phyloP scores from a whole-genome alignment of 2,888 invertebrate genomes.

The Nephrotoma appendiculata region DNA sequence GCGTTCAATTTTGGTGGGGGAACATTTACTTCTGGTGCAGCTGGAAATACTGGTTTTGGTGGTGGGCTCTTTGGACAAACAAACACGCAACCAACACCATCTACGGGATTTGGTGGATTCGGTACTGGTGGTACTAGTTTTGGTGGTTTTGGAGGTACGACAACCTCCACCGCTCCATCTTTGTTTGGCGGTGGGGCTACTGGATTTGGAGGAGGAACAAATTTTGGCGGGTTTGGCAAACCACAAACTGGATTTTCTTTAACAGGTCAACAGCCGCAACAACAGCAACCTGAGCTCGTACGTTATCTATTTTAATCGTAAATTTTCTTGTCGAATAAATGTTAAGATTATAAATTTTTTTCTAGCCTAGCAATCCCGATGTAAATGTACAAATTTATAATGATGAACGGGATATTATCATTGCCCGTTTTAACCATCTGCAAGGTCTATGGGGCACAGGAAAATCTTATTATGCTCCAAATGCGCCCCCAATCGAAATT shows the following conservation, averaged over 20 bases:
- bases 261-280: conserved; percentile 33
- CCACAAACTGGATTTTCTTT: conserved; percentile 5
- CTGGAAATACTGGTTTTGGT: conserved; percentile 14
- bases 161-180: conserved; percentile 29
- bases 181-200: conserved; percentile 18
- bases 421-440: conserved; percentile 90
- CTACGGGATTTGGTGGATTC: conserved; percentile 2
- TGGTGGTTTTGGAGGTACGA: conserved; percentile 36
- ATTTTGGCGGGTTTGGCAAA: conserved; percentile 20
- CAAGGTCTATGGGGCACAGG: conserved; percentile 49
- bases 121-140: conserved; percentile 25
- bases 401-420: conserved; percentile 85
- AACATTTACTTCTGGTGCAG: conserved; percentile 22
- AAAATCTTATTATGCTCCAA: conserved; percentile 63
- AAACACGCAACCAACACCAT: conserved; percentile 13
- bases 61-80: conserved; percentile 27
- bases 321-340: conserved; percentile 8
- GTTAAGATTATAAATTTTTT: conserved; percentile 29
- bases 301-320: neutral
- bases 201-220: conserved; percentile 19
- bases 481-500: conserved; percentile 65
- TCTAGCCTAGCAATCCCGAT: conserved; percentile 38
- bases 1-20: conserved; percentile 14
- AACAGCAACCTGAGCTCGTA: conserved; percentile 20
- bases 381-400: conserved; percentile 75